Evolutionary conservation across 2,113 vertebrate genomes (phyloP).

Genomic region (Carassius auratus): DNA sequence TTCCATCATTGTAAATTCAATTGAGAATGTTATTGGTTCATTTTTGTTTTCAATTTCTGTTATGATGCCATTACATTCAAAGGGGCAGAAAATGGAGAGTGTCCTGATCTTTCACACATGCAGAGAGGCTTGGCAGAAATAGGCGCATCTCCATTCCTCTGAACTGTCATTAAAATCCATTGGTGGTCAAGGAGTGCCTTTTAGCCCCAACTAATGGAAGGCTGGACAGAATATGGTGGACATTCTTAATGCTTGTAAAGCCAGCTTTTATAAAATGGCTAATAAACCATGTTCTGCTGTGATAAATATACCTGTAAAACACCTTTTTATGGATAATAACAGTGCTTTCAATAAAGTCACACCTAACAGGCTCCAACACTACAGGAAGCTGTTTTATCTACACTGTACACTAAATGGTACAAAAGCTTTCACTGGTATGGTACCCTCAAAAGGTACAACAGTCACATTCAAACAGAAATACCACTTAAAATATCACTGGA

Average conservation of each 20-base stretch:
- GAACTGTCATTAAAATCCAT: slow-evolving; percentile 41
- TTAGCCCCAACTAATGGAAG: slow-evolving; percentile 9
- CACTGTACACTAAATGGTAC: no score
- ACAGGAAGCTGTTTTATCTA: neutral
- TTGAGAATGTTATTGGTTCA: slow-evolving; percentile 62
- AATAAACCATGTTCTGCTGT: slow-evolving; percentile 20
- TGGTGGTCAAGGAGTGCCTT: slow-evolving; percentile 26
- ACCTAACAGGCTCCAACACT: neutral
- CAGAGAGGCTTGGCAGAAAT: slow-evolving; percentile 54
- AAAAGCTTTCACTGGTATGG: no score
- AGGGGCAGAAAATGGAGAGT: slow-evolving; percentile 55
- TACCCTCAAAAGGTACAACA: no score
- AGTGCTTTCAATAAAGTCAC: slow-evolving; percentile 12
- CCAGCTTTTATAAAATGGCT: neutral
- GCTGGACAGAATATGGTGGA: neutral
- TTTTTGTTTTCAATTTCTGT: slow-evolving; percentile 65
- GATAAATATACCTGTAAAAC: slow-evolving; percentile 26
- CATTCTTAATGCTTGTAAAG: neutral
- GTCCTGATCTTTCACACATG: slow-evolving; percentile 44
- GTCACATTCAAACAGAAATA: neutral
- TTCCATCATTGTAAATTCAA: slow-evolving; percentile 65
- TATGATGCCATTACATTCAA: slow-evolving; percentile 58
- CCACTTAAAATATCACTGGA: neutral
- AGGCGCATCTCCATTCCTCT: slow-evolving; percentile 31
- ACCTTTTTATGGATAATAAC: neutral